Base-by-base conservation (phyloP, 2,113 vertebrate species). In the Lonchura striata region DNA sequence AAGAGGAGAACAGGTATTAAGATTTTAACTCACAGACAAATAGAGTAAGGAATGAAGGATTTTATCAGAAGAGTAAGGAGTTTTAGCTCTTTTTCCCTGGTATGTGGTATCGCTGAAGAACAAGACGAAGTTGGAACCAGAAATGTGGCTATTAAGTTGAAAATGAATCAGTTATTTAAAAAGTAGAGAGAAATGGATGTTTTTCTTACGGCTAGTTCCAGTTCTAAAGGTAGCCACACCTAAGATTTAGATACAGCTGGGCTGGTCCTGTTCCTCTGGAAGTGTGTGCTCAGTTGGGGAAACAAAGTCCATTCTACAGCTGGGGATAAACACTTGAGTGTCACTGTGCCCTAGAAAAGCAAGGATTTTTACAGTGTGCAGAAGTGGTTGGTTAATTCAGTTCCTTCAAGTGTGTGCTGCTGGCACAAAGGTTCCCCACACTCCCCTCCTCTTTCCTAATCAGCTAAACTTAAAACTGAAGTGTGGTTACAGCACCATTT, bases 271-370 rank as follows among this genome's bases (percentile, higher is more conserved):
- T 87, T 76, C 60, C 80, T 81, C 1, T 87, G 28, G 0, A 23
- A 77, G 15, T 69, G 66, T 97, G 96, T 96, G 83, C 53, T 96
- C 82, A 87, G 39, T 49, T 86, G 88, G 80, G 94, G 59, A 94
- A 93, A 49, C 71, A 28, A 86, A 96, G 68, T 88, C 27, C 35
- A 20, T 35, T 66, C 30, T 15, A 15, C 41, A 80, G 49, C 59
- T 57, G n/a, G 15, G 75, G 27, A 12, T 41, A 60, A 47, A 56
- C 41, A 15, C 56, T 19, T 19, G 33, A 59, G 60, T 75, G 30
- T n/a, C 14, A 2, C 1, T 47, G 44, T 44, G 6, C 35, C 8
- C 7, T 18, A 5, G 74, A 49, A n/a, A 50, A 41, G 23, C 41
- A 11, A 46, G n/a, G 23, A 13, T 33, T 85, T 75, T 65, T 28